A percentile compares a stretch with the other conserved stretches of the same genome.
Evolutionary conservation across 2,113 vertebrate species (phyloP).

Genomic region (Brachyhypopomus gauderio): DNA sequence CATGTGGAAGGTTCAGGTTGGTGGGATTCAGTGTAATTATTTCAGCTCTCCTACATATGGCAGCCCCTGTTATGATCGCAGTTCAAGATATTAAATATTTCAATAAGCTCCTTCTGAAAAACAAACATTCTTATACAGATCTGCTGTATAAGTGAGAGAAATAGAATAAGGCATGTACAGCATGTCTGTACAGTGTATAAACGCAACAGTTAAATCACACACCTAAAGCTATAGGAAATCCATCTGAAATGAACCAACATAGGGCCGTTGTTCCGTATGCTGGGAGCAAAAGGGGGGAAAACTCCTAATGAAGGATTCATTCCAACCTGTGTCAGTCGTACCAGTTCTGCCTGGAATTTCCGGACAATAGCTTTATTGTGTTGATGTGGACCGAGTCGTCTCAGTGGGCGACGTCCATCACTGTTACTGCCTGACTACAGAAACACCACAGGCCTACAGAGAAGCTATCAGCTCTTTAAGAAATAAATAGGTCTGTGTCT

Average conservation of each 20-base stretch:
- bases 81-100: too few relatives aligned
- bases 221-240: too few relatives aligned
- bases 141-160: too few relatives aligned
- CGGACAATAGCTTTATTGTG: slow-evolving; percentile 8
- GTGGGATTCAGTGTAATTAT: too few relatives aligned
- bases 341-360: neutral
- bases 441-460: neutral
- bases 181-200: neutral
- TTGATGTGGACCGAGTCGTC: neutral
- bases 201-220: neutral
- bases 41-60: too few relatives aligned
- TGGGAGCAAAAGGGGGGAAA: neutral
- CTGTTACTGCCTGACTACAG: neutral
- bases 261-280: neutral
- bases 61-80: too few relatives aligned
- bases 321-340: slow-evolving; percentile 1
- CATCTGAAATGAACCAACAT: neutral
- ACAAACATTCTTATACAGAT: too few relatives aligned
- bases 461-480: neutral
- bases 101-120: too few relatives aligned
- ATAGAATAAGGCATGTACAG: too few relatives aligned
- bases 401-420: neutral
- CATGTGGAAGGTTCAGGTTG: too few relatives aligned
- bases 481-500: neutral
- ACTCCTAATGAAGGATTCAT: neutral